Conservation (phyloP, 2,113 vertebrate species). For the Bucco capensis region DNA sequence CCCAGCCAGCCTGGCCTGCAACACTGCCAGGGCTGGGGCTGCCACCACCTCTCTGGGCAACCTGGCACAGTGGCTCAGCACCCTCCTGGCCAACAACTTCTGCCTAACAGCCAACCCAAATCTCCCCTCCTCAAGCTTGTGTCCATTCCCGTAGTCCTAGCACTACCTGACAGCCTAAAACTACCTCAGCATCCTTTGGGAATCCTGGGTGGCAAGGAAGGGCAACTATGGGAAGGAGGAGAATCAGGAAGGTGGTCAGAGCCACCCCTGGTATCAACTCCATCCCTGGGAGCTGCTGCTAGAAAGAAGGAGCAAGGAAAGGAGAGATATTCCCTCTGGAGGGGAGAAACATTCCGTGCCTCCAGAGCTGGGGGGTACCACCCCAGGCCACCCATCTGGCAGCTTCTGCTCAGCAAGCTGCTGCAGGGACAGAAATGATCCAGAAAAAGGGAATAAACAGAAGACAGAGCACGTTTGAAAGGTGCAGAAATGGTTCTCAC, state of each 20-base stretch:
- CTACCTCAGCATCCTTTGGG: not conserved
- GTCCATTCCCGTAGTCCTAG: too few species aligned
- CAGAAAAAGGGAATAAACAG: not conserved
- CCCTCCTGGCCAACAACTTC: too few species aligned
- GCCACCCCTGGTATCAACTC: fast-evolving
- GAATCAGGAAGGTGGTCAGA: fast-evolving
- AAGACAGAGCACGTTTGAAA: not conserved
- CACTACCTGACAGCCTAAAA: too few species aligned
- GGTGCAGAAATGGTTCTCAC: not conserved
- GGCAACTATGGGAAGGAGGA: fast-evolving
- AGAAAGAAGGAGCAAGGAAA: fast-evolving
- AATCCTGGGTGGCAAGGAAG: not conserved
- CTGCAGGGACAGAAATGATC: not conserved
- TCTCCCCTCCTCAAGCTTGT: too few species aligned
- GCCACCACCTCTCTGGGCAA: too few species aligned
- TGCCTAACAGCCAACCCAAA: too few species aligned
- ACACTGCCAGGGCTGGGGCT: too few species aligned
- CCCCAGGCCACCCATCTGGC: not conserved
- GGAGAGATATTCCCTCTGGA: not conserved
- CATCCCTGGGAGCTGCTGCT: not conserved
- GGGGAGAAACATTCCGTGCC: not conserved
- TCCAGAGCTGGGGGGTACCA: not conserved
- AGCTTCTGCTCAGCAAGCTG: not conserved
- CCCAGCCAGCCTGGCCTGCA: too few species aligned
- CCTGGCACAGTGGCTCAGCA: too few species aligned